phyloP scores from a whole-genome alignment of 2,888 invertebrate genomes.

The Leptinotarsa rubiginosa region DNA sequence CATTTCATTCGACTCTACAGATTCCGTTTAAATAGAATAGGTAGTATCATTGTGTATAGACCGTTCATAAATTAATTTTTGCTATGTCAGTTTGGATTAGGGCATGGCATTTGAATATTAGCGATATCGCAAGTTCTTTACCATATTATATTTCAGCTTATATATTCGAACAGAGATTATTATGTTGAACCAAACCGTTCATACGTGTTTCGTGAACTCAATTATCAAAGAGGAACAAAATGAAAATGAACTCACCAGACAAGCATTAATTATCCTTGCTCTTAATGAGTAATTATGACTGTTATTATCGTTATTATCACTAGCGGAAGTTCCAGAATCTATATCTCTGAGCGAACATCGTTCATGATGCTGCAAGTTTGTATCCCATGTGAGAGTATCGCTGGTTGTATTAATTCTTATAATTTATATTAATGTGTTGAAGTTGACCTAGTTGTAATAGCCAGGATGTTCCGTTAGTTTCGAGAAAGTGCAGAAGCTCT shows the following conservation, averaged over 20 bases:
- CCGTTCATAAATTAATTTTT: too few relatives aligned
- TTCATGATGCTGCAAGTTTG: constrained; percentile 20
- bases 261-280: neutral
- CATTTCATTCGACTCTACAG: too few relatives aligned
- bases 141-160: too few relatives aligned
- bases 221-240: neutral
- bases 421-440: constrained; percentile 31
- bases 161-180: too few relatives aligned
- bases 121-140: too few relatives aligned
- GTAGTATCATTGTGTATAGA: too few relatives aligned
- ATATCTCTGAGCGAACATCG: constrained; percentile 15
- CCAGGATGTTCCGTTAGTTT: constrained; percentile 4
- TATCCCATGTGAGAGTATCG: constrained; percentile 22
- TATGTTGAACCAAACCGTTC: too few relatives aligned
- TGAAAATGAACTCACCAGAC: neutral
- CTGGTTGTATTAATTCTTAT: constrained; percentile 35
- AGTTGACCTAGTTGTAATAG: constrained; percentile 18
- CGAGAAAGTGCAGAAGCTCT: neutral
- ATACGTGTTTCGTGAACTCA: too few relatives aligned
- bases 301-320: constrained; percentile 15
- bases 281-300: constrained; percentile 26
- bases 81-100: too few relatives aligned
- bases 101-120: too few relatives aligned
- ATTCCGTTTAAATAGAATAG: too few relatives aligned
- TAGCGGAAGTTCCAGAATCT: constrained; percentile 16